A percentile compares a stretch with the other conserved stretches of the same genome.
phyloP scores from a whole-genome alignment of 2,888 invertebrate species.

The Cenopis cana region DNA sequence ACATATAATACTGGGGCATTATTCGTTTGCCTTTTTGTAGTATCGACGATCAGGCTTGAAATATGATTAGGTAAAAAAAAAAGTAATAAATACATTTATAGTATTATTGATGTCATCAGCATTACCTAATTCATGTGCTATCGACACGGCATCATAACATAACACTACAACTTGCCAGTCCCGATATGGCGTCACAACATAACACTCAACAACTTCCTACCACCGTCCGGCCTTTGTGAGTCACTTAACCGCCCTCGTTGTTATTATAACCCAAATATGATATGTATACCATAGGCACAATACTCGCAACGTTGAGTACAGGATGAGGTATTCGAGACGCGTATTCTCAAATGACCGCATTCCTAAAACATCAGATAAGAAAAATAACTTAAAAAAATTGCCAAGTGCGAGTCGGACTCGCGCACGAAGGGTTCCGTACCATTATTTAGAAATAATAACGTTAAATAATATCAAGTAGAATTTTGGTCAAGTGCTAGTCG shows the following conservation, averaged over 20 bases:
- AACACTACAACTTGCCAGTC: background rate
- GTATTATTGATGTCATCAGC: background rate
- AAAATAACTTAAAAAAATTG: too few species aligned
- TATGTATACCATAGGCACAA: background rate
- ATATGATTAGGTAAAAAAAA: background rate
- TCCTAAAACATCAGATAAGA: background rate
- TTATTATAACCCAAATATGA: background rate
- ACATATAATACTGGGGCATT: background rate
- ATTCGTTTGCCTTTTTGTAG: background rate
- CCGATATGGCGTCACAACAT: too few species aligned
- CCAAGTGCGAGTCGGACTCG: too few species aligned
- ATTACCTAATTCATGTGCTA: background rate
- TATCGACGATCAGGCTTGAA: background rate
- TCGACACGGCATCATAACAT: background rate
- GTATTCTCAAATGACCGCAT: background rate
- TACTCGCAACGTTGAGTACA: background rate
- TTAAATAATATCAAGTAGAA: too few species aligned
- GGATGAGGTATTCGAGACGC: background rate
- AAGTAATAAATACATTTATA: background rate
- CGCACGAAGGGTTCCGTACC: too few species aligned
- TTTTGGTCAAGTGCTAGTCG: too few species aligned
- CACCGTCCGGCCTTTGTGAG: background rate
- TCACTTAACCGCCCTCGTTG: background rate
- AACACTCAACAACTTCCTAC: too few species aligned
- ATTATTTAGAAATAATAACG: too few species aligned